phyloP scores from a whole-genome alignment of 2,797 vertebrate species.

The Ispidina lecontei region DNA sequence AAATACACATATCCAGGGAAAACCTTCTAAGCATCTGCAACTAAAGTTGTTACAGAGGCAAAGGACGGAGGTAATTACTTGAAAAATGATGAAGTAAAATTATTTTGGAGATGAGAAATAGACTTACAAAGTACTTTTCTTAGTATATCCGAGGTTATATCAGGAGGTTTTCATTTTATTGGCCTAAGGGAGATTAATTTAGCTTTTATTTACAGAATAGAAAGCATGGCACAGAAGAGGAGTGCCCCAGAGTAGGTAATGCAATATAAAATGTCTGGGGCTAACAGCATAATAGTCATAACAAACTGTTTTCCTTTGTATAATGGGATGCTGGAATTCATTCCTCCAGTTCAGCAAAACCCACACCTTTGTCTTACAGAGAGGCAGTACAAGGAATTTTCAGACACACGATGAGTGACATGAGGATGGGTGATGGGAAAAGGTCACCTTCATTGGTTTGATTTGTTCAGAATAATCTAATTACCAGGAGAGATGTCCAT shows the following conservation, averaged over 20 bases:
- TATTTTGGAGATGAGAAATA: neutral
- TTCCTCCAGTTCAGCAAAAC: neutral
- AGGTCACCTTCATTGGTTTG: neutral
- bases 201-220: conserved; percentile 1
- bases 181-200: neutral
- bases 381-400: neutral
- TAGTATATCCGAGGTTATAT: neutral
- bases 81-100: neutral
- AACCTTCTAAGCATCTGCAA: neutral
- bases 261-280: neutral
- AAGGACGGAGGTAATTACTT: neutral
- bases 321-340: neutral
- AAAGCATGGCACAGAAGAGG: neutral
- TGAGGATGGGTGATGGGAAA: neutral
- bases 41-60: neutral
- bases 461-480: neutral
- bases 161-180: neutral
- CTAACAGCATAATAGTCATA: neutral
- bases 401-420: neutral
- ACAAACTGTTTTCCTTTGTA: neutral
- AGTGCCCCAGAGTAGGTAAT: neutral
- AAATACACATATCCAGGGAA: neutral
- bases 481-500: neutral
- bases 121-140: neutral
- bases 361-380: neutral